Conservation (phyloP, 1,140 invertebrate genomes). For the Camponotus floridanus region DNA sequence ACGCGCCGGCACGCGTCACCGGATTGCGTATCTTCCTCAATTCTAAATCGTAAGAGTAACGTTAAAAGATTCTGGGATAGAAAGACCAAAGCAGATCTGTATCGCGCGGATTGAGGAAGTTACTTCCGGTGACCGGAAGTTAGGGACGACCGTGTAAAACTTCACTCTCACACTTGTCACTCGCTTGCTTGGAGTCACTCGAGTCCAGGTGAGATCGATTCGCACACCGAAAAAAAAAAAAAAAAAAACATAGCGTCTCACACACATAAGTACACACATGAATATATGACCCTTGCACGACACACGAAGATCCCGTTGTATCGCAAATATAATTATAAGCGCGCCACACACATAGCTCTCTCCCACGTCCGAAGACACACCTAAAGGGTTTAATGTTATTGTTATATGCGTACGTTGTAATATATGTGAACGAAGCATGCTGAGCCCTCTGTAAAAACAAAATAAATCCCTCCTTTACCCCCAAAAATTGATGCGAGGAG, state of each 20-base stretch:
- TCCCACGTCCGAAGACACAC: constrained; percentile 55
- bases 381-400: constrained; percentile 59
- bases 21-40: constrained; percentile 16
- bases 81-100: not conserved
- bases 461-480: constrained; percentile 56
- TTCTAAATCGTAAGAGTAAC: not conserved
- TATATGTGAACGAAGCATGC: constrained; percentile 63
- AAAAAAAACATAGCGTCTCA: constrained; percentile 34
- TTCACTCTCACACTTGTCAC: constrained; percentile 27
- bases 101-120: not conserved
- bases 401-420: constrained; percentile 64
- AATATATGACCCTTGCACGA: constrained; percentile 57
- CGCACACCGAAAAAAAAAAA: constrained; percentile 22
- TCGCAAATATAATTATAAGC: constrained; percentile 50
- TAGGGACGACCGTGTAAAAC: constrained; percentile 37
- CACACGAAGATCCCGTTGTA: constrained; percentile 53
- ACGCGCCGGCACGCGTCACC: constrained; percentile 27
- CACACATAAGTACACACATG: constrained; percentile 8
- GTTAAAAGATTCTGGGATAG: not conserved
- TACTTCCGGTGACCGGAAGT: constrained; percentile 28
- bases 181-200: constrained; percentile 40
- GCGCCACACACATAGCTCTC: constrained; percentile 45
- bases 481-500: constrained; percentile 36
- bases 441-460: constrained; percentile 50
- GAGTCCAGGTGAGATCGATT: constrained; percentile 40